Evolutionary conservation across 1,140 invertebrate genomes (phyloP).

Genomic region (Condylostylus longicornis): DNA sequence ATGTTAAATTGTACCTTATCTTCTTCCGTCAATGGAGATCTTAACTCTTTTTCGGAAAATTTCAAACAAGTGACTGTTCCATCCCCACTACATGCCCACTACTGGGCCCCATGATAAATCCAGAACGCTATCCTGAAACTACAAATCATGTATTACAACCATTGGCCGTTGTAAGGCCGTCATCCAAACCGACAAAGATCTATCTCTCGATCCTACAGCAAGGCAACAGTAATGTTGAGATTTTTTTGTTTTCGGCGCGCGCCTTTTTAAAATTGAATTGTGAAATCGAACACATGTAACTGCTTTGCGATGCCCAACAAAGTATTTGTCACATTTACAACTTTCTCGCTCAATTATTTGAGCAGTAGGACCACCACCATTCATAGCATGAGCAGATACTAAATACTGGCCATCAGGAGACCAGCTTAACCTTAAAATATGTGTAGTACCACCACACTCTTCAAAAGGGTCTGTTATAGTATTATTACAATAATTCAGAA

Average conservation of each 20-base stretch:
- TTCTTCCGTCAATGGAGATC: slow-evolving; percentile 56
- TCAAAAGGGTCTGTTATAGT: slow-evolving; percentile 81
- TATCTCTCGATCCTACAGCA: slow-evolving; percentile 84
- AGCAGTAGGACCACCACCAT: slow-evolving; percentile 86
- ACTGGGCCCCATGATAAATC: slow-evolving; percentile 76
- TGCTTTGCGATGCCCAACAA: slow-evolving; percentile 93
- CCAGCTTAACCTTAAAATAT: slow-evolving; percentile 85
- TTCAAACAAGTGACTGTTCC: slow-evolving; percentile 81
- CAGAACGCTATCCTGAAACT: slow-evolving; percentile 77
- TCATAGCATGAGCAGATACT: slow-evolving; percentile 95
- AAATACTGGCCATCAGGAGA: slow-evolving; percentile 94
- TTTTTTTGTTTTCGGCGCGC: slow-evolving; percentile 26
- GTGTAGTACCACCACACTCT: slow-evolving; percentile 86
- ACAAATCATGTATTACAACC: slow-evolving; percentile 81
- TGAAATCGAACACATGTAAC: slow-evolving; percentile 73
- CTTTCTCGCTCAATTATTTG: slow-evolving; percentile 82
- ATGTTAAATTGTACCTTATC: slow-evolving; percentile 43
- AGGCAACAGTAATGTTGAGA: slow-evolving; percentile 74
- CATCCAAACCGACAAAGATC: slow-evolving; percentile 87
- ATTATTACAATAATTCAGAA: slow-evolving; percentile 61
- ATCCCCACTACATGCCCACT: slow-evolving; percentile 84
- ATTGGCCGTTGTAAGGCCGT: slow-evolving; percentile 80
- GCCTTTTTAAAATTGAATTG: slow-evolving; percentile 19
- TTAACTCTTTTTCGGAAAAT: slow-evolving; percentile 75
- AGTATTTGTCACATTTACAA: slow-evolving; percentile 87